Evolutionary conservation across 1,140 invertebrate genomes (phyloP).

Genomic region (Penaeus indicus): DNA sequence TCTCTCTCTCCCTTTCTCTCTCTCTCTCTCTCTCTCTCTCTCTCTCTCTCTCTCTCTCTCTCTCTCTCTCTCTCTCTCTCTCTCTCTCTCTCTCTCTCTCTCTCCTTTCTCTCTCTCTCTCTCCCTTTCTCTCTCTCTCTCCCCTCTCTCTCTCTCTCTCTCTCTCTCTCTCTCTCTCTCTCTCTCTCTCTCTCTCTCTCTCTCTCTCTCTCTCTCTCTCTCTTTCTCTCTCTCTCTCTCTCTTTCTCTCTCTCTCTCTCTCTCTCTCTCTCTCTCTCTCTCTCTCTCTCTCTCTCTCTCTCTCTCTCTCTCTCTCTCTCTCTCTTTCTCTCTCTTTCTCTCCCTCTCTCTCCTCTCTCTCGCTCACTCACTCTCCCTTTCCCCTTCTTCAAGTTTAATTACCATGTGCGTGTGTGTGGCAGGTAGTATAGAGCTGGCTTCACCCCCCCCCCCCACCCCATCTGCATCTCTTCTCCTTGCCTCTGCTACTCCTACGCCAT

Average conservation of each 20-base stretch:
- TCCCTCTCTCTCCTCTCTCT: too few species aligned
- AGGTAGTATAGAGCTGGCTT: background rate
- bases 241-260: background rate
- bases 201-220: background rate
- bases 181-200: background rate
- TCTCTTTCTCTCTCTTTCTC: background rate
- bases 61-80: conserved; percentile 19
- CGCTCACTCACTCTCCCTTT: background rate
- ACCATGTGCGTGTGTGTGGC: background rate
- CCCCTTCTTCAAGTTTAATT: background rate
- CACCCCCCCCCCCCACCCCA: background rate
- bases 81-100: too few species aligned
- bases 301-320: background rate
- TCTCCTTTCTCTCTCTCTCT: background rate
- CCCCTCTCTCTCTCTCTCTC: background rate
- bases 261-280: background rate
- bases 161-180: background rate
- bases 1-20: background rate
- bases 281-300: background rate
- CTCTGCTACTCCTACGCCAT: background rate
- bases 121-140: background rate
- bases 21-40: background rate
- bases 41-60: conserved; percentile 54
- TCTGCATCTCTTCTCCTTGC: background rate
- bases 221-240: background rate